Evolutionary conservation across 2,888 invertebrate genomes (phyloP).

Genomic region (Chorisops tibialis): DNA sequence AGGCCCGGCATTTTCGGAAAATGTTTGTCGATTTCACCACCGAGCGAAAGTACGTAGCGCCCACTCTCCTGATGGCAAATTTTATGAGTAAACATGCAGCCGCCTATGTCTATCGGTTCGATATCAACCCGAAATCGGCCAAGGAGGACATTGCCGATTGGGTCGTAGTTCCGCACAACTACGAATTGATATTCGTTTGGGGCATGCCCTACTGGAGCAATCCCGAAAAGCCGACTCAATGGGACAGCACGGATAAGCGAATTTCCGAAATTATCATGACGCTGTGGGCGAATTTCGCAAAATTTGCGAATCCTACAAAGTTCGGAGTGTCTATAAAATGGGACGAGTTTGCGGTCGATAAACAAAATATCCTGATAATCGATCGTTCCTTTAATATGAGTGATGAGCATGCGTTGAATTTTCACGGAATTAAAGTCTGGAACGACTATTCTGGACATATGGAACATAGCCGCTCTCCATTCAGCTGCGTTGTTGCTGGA

Average conservation of each 20-base stretch:
- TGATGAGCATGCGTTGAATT: slow-evolving; percentile 64
- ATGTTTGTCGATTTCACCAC: slow-evolving; percentile 69
- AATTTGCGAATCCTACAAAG: slow-evolving; percentile 68
- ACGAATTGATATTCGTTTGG: slow-evolving; percentile 77
- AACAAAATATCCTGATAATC: slow-evolving; percentile 69
- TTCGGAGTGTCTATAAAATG: slow-evolving; percentile 71
- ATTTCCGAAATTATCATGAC: slow-evolving; percentile 77
- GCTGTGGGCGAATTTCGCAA: slow-evolving; percentile 76
- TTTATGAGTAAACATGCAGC: slow-evolving; percentile 58
- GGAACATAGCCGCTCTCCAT: no score
- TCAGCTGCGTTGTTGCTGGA: no score
- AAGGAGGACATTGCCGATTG: slow-evolving; percentile 69
- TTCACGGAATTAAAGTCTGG: slow-evolving; percentile 79
- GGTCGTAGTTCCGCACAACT: slow-evolving; percentile 78
- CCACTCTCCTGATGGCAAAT: slow-evolving; percentile 66
- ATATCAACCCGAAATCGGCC: slow-evolving; percentile 68
- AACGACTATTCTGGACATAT: slow-evolving; percentile 76
- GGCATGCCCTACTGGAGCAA: slow-evolving; percentile 72
- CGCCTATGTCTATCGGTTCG: slow-evolving; percentile 73
- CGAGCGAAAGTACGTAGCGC: slow-evolving; percentile 71
- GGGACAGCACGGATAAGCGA: slow-evolving; percentile 75
- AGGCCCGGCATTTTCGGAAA: no score
- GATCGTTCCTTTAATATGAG: slow-evolving; percentile 77
- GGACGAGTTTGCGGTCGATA: slow-evolving; percentile 66
- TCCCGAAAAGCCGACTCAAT: slow-evolving; percentile 60